A percentile compares a stretch with the other conserved stretches of the same genome.
phyloP scores from a whole-genome alignment of 2,113 vertebrate genomes.

The Illadopsis cleaveri region DNA sequence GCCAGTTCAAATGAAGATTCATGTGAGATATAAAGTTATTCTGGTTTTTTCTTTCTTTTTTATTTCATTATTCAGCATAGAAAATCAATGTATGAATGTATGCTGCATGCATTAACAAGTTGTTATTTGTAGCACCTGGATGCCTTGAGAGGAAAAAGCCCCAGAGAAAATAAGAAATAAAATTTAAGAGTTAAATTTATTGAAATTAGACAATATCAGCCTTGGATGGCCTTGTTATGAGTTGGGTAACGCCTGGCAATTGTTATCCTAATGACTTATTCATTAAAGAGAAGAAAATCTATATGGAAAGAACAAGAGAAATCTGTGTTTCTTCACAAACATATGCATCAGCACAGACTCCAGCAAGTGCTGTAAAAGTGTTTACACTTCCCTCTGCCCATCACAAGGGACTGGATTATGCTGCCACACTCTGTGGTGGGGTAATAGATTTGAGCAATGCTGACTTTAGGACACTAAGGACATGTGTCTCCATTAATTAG shows the following conservation, averaged over 20 bases:
- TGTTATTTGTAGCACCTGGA: neutral
- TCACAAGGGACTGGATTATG: neutral
- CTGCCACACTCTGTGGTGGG: neutral
- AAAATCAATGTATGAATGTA: neutral
- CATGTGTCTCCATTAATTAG: neutral
- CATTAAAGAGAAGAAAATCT: slow-evolving; percentile 17
- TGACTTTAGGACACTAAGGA: neutral
- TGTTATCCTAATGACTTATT: slow-evolving; percentile 12
- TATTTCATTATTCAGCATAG: neutral
- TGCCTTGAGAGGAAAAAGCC: neutral
- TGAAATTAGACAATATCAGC: neutral
- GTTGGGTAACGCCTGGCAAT: neutral
- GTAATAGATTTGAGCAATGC: neutral
- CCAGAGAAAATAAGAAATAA: neutral
- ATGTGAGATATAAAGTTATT: neutral
- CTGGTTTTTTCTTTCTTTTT: neutral
- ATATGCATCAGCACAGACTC: neutral
- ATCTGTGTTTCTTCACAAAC: neutral
- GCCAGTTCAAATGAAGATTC: neutral
- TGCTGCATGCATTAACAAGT: neutral
- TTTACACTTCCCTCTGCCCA: neutral
- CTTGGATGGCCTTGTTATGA: neutral
- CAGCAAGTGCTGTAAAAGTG: neutral
- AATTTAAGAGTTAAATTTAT: neutral
- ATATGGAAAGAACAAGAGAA: neutral